Evolutionary conservation across 2,797 vertebrate species (phyloP).

Genomic region (Rhinoraja longicauda): DNA sequence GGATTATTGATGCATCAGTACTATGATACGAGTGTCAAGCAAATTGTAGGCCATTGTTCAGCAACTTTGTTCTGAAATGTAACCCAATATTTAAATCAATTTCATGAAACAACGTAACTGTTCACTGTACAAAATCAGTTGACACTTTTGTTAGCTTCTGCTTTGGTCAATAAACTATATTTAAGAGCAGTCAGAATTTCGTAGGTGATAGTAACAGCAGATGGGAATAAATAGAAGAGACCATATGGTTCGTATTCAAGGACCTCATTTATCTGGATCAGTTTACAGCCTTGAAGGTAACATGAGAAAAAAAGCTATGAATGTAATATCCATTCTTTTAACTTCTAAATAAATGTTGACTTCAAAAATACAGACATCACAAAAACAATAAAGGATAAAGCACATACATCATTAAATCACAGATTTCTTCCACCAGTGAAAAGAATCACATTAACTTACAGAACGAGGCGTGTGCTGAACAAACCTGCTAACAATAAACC

Average conservation of each 20-base stretch:
- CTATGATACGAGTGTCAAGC: neutral
- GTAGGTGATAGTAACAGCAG: neutral
- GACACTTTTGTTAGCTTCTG: neutral
- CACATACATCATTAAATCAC: neutral
- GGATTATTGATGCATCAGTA: neutral
- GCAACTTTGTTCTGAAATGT: neutral
- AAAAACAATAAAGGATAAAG: neutral
- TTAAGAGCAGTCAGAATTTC: neutral
- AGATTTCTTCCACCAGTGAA: neutral
- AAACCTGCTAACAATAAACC: neutral
- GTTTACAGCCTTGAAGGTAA: neutral
- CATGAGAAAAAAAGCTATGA: neutral
- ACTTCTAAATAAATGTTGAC: neutral
- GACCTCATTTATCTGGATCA: slow-evolving; percentile 1
- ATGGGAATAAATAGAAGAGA: neutral
- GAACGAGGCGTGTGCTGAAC: neutral
- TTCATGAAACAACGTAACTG: neutral
- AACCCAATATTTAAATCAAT: neutral
- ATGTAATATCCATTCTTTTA: slow-evolving; percentile 12
- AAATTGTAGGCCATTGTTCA: neutral
- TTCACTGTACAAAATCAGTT: neutral
- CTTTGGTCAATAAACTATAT: neutral
- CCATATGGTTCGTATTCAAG: neutral
- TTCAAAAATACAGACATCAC: neutral
- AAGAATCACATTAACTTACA: neutral